Evolutionary conservation across 2,113 vertebrate species (phyloP).

Genomic region (Chunga burmeisteri): DNA sequence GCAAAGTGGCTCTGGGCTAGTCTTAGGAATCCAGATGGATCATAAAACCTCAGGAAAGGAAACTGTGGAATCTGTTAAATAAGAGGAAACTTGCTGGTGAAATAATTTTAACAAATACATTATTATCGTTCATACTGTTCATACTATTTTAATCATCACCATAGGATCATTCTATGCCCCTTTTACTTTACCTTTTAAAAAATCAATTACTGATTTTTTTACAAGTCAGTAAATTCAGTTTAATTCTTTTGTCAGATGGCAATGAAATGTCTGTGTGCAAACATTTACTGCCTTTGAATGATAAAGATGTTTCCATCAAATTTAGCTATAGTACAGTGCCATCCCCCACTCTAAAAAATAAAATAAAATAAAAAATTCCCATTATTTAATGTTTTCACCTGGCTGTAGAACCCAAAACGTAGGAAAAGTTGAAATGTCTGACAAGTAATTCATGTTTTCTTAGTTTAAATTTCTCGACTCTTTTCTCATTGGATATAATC

Average conservation of each 20-base stretch:
- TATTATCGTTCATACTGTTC: not conserved
- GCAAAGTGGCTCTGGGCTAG: not conserved
- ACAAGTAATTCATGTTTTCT: not conserved
- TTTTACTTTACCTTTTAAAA: not conserved
- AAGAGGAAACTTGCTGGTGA: not conserved
- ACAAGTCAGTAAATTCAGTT: not conserved
- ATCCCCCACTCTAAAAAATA: not conserved
- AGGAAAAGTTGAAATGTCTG: not conserved
- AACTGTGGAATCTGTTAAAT: not conserved
- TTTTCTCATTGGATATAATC: not conserved
- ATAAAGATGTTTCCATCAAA: not conserved
- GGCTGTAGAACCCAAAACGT: not conserved
- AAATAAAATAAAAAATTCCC: not conserved
- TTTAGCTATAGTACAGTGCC: not conserved
- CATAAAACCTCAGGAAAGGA: not conserved
- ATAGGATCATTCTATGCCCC: not conserved
- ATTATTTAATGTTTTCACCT: not conserved
- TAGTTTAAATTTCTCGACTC: not conserved
- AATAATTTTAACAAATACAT: not conserved
- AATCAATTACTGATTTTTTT: not conserved
- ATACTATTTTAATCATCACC: not conserved
- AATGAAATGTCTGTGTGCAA: not conserved
- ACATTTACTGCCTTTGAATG: not conserved
- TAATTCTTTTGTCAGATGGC: not conserved
- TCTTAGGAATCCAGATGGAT: not conserved